phyloP scores from a whole-genome alignment of 2,797 vertebrate species.

The Streptopelia turtur region DNA sequence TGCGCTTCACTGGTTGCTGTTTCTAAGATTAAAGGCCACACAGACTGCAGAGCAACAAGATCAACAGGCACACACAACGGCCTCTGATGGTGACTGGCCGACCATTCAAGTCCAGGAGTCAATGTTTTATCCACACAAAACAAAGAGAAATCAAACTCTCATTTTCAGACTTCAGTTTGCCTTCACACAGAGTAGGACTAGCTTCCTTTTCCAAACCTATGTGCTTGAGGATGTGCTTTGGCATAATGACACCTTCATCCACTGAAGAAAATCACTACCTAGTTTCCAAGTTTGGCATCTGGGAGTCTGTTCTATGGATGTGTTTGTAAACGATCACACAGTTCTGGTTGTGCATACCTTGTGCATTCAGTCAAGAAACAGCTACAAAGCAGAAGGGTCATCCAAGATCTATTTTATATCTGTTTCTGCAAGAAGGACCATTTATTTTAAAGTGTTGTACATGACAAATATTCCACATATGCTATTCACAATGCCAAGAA shows the following conservation, averaged over 20 bases:
- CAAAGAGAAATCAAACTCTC: neutral
- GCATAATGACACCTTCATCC: neutral
- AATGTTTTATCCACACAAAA: neutral
- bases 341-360: neutral
- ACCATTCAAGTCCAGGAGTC: neutral
- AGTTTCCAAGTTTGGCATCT: neutral
- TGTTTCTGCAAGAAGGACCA: neutral
- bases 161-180: neutral
- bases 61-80: neutral
- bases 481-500: neutral
- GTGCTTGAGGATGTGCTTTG: neutral
- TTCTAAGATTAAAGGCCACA: neutral
- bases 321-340: neutral
- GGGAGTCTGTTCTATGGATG: neutral
- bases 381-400: neutral
- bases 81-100: neutral
- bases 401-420: neutral
- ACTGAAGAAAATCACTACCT: neutral
- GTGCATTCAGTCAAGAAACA: neutral
- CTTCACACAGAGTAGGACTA: neutral
- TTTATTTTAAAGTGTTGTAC: neutral
- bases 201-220: neutral
- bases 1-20: neutral
- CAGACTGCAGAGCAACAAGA: neutral
- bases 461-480: neutral